A percentile compares a stretch with the other conserved stretches of the same genome.
Conservation (phyloP, 2,797 vertebrate genomes). For the Oophaga sylvatica region DNA sequence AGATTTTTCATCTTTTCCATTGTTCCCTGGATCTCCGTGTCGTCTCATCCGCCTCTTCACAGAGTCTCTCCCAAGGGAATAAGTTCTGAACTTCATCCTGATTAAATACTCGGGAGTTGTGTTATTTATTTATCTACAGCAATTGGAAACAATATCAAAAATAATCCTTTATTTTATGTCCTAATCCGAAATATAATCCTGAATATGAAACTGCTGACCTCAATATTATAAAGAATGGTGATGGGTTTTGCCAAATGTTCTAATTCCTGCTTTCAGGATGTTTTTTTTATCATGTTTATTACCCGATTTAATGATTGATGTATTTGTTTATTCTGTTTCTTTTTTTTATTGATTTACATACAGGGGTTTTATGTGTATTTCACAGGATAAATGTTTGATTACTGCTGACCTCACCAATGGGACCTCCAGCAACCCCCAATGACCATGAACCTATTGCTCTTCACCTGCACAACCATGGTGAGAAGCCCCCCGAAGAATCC, state of each 20-base stretch:
- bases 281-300: background rate
- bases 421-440: no score
- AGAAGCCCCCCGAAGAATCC: no score
- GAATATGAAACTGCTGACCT: constrained; percentile 43
- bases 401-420: background rate
- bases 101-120: background rate
- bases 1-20: background rate
- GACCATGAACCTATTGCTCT: no score
- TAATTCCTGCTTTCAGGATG: background rate
- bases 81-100: background rate
- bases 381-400: background rate
- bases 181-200: constrained; percentile 33
- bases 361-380: background rate
- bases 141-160: constrained; percentile 16
- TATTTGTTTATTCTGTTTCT: background rate
- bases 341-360: background rate
- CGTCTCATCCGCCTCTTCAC: background rate
- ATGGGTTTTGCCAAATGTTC: background rate
- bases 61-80: background rate
- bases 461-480: no score
- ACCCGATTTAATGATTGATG: no score
- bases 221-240: background rate
- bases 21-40: background rate
- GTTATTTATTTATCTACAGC: background rate
- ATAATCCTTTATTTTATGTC: constrained; percentile 41